A percentile compares a stretch with the other conserved stretches of the same genome.
These are phyloP conservation scores for Barnardius zonarius DNA, from an alignment of 2,113 vertebrate genomes.

Conservation along the genomic window DNA sequence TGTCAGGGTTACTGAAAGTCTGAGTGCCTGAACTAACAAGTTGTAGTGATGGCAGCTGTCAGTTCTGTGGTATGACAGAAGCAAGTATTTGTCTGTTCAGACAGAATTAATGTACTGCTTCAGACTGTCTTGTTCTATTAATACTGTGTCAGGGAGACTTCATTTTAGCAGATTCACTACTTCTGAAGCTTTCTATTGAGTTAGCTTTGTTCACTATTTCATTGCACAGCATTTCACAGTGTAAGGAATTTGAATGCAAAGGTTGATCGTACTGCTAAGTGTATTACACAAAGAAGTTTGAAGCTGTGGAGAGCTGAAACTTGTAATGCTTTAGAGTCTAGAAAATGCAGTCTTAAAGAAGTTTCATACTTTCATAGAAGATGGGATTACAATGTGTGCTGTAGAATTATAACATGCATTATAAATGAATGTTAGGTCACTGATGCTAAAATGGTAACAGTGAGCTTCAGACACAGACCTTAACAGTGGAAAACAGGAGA, in stretches of 20 bases:
- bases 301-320: not conserved
- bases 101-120: not conserved
- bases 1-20: not conserved
- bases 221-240: not conserved
- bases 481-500: not conserved
- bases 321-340: not conserved
- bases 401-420: not conserved
- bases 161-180: not conserved
- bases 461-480: not conserved
- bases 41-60: not conserved
- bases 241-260: not conserved
- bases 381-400: not conserved
- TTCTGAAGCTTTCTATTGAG: not conserved
- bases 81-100: not conserved
- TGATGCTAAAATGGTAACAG: not conserved
- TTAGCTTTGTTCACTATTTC: not conserved
- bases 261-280: fast-evolving
- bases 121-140: not conserved
- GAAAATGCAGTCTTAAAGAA: not conserved
- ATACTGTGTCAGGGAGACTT: not conserved
- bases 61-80: not conserved
- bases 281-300: not conserved
- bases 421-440: not conserved
- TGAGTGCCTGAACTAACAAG: not conserved
- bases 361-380: not conserved